Evolutionary conservation across 64 coral and sea anemone species (phyloP), one percentile per base, ranked within the genome.

Genomic region (Montipora efflorescens): DNA sequence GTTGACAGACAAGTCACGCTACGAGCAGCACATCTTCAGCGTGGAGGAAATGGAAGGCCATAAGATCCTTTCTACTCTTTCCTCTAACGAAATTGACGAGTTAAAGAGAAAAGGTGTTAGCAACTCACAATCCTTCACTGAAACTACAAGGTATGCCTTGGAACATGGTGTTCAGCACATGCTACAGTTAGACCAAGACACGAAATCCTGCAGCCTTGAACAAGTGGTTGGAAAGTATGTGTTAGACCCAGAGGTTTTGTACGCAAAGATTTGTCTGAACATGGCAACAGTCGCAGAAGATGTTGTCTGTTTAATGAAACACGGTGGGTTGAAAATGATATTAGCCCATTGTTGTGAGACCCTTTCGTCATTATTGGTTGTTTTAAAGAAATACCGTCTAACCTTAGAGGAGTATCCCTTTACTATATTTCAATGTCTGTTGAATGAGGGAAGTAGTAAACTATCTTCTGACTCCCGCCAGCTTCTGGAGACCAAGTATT

Each of bases 91-190:
- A 47, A 19, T 81, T 23, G 67, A 69, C 53, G 64, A 81, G 18
- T 7, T 90, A 36, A 20, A 68, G 20, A 53, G 20, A 10, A 48
- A 66, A 71, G 59, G 25, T 49, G 45, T 90, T 10, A 18, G 55
- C 46, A 36, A 28, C 1, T 43, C 76, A 7, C 43, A 67, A 28
- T 5, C 18, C 4, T 71, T 90, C 3, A 25, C 22, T 48, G 36
- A 6, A 0, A 90, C 21, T n/a, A 58, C 61, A 55, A 68, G 69
- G 58, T 79, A 90, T 70, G 88, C 88, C 2, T 59, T 90, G 28
- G 43, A 21, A 4, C 59, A 47, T 66, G 76, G 75, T 49, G 62
- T 48, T 47, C 43, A 47, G 23, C 62, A 79, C 76, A 64, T 90
- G 59, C 25, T 59, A 36, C 1, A 58, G n/a, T 62, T 81, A 25